Base-by-base conservation (phyloP, 2,797 vertebrate species). In the Lycodopsis pacificus region DNA sequence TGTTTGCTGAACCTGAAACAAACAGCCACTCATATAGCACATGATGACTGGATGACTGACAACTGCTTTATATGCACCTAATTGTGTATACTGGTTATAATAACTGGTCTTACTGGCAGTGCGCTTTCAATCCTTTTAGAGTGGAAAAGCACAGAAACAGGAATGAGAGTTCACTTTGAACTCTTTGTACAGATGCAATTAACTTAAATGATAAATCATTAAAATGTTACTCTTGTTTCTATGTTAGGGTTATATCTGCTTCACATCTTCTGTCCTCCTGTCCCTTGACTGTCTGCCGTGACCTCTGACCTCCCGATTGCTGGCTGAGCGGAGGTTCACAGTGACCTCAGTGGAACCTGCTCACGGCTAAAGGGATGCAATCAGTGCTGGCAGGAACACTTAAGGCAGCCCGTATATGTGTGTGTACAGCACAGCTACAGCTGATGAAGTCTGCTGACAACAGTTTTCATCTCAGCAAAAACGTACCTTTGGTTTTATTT, bases 171-270 rank as follows among this genome's bases (percentile, higher is more conserved):
- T 40, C 4, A 20, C 20, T n/a, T n/a, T n/a, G n/a, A n/a, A n/a
- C n/a, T n/a, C n/a, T 89, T 91, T 89, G 69, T 89, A 76, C 82
- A 77, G 61, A 69, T 82, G 86, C 72, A 86, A 78, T 76, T 88
- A 88, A 85, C 83, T 84, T 56, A 93, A 90, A 85, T 57, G 44
- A 84, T 86, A 89, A 91, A 85, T 61, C 82, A 89, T 84, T 91
- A 86, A 92, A 85, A 64, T 75, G 61, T 86, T 76, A 92, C 63
- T 80, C 64, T 54, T 74, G 36, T 81, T 88, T 65, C 84, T 84
- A 82, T 59, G 76, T 85, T 83, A 79, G 40, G 82, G 73, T 88
- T 90, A 79, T 27, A 53, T 59, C 46, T 72, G 54, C 56, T 66
- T 22, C 56, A 56, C 5, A 40, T 57, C 78, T 73, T 48, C 64